These are phyloP conservation scores for Onchidella celtica DNA, from an alignment of 2,888 invertebrate species.

Conservation along the genomic window DNA sequence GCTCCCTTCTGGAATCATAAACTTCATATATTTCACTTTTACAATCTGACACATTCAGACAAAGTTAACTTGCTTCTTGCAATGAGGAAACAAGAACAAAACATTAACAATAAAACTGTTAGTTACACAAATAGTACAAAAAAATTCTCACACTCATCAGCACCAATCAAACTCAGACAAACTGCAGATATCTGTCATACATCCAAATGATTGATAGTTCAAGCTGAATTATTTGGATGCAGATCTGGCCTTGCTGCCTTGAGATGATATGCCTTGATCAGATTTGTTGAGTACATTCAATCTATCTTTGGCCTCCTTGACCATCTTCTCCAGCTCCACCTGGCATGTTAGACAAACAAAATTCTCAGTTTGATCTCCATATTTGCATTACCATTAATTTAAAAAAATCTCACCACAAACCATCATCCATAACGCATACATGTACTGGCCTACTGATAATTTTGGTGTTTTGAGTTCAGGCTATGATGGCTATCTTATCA, in stretches of 20 bases:
- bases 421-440: no score
- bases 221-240: neutral
- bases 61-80: no score
- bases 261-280: neutral
- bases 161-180: neutral
- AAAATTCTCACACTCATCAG: neutral
- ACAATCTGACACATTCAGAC: no score
- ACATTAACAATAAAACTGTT: neutral
- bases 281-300: conserved; percentile 37
- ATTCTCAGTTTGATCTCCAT: neutral
- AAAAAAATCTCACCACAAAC: no score
- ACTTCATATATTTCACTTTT: no score
- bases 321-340: conserved; percentile 64
- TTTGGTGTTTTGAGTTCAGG: no score
- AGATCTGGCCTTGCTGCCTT: conserved; percentile 9
- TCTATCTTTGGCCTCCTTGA: conserved; percentile 62
- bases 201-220: neutral
- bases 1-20: no score
- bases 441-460: no score
- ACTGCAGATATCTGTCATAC: neutral
- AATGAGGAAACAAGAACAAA: neutral
- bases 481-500: no score
- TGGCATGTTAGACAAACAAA: conserved; percentile 37
- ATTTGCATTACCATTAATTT: neutral
- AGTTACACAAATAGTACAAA: neutral